A percentile compares a stretch with the other conserved stretches of the same genome.
These are phyloP conservation scores for Triplophysa rosa DNA, from an alignment of 2,113 vertebrate species.

Conservation along the genomic window DNA sequence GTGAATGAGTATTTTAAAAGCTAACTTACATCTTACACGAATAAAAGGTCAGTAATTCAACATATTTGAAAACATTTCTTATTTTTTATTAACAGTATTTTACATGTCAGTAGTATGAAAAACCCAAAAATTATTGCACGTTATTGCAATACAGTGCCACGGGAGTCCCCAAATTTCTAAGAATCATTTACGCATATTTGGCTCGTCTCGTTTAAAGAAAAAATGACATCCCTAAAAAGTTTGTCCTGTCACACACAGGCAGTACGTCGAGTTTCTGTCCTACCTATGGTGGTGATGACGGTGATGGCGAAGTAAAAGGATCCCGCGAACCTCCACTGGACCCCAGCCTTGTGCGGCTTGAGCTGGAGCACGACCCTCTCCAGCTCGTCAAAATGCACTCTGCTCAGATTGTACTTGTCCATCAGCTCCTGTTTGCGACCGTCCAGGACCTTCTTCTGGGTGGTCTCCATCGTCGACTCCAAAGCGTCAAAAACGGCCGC, in stretches of 20 bases:
- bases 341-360: conserved; percentile 92
- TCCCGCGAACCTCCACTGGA: conserved; percentile 93
- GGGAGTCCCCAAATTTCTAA: too few relatives aligned
- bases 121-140: too few relatives aligned
- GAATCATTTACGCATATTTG: too few relatives aligned
- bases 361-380: conserved; percentile 87
- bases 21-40: too few relatives aligned
- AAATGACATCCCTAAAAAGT: neutral
- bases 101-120: too few relatives aligned
- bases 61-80: too few relatives aligned
- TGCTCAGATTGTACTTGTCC: conserved; percentile 85
- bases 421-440: conserved; percentile 74
- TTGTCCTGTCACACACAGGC: neutral
- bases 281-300: conserved; percentile 97
- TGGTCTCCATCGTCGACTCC: conserved; percentile 85
- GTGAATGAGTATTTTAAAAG: too few relatives aligned
- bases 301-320: conserved; percentile 98
- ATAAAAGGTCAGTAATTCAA: too few relatives aligned
- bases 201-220: too few relatives aligned
- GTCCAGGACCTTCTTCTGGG: conserved; percentile 74
- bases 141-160: too few relatives aligned
- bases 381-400: conserved; percentile 79
- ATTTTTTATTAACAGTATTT: too few relatives aligned
- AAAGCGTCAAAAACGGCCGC: conserved; percentile 92
- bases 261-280: conserved; percentile 33